Percentiles rank a stretch among this genome's conserved stretches.
Conservation (phyloP, 2,888 invertebrate species). For the Drosophila hamatofila region DNA sequence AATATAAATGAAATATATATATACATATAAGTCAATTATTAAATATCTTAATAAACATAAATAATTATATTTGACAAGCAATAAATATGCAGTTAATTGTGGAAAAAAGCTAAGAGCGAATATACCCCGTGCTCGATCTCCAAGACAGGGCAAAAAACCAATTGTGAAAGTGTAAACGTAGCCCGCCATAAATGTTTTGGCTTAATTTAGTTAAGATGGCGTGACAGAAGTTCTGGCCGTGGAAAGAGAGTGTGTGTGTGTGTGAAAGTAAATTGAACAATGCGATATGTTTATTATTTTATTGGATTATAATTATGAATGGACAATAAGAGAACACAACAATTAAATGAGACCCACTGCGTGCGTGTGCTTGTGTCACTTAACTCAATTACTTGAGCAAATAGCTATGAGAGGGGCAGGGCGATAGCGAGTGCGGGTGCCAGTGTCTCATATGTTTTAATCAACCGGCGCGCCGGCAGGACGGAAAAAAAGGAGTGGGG, state of each 20-base stretch:
- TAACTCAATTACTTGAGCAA: slow-evolving; percentile 68
- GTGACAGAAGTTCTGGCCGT: slow-evolving; percentile 66
- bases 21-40: too few species aligned
- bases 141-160: slow-evolving; percentile 26
- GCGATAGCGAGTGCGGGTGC: slow-evolving; percentile 7
- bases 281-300: slow-evolving; percentile 79
- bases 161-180: slow-evolving; percentile 39
- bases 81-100: background rate
- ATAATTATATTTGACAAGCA: too few species aligned
- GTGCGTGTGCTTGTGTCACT: slow-evolving; percentile 53
- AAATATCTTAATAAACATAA: too few species aligned
- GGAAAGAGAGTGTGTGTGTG: slow-evolving; percentile 57
- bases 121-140: background rate
- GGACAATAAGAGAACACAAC: slow-evolving; percentile 44
- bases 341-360: slow-evolving; percentile 28
- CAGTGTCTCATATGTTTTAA: slow-evolving; percentile 53
- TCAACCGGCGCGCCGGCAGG: slow-evolving; percentile 30
- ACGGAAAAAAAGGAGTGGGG: background rate
- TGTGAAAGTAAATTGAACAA: slow-evolving; percentile 76
- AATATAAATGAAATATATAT: too few species aligned
- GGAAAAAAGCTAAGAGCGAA: background rate
- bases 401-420: slow-evolving; percentile 26
- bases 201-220: slow-evolving; percentile 79
- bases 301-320: slow-evolving; percentile 78
- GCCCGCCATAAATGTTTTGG: slow-evolving; percentile 64